phyloP scores from a whole-genome alignment of 2,888 invertebrate species.

The Parnassius orleans region DNA sequence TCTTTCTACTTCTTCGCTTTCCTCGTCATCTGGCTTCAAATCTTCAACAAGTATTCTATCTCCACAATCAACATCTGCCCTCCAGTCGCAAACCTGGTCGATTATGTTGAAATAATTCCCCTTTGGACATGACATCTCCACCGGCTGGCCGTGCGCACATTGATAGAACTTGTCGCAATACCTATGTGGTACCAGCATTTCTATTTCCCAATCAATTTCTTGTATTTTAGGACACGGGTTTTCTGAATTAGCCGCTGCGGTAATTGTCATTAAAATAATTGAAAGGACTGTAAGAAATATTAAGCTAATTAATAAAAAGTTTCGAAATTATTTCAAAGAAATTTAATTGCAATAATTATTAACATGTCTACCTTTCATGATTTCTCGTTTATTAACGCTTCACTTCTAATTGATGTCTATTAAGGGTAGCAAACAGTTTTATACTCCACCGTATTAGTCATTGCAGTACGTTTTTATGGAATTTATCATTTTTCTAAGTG shows the following conservation, averaged over 20 bases:
- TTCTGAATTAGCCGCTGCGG: not conserved
- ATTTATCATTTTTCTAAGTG: slow-evolving; percentile 12
- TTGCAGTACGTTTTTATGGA: not conserved
- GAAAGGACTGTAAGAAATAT: not conserved
- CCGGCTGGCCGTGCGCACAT: slow-evolving; percentile 83
- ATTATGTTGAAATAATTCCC: slow-evolving; percentile 80
- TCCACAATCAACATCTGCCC: slow-evolving; percentile 81
- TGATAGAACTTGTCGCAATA: slow-evolving; percentile 84
- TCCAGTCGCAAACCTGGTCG: slow-evolving; percentile 81
- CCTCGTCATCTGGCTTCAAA: not conserved
- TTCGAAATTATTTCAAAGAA: not conserved
- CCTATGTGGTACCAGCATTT: slow-evolving; percentile 77
- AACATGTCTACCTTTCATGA: slow-evolving; percentile 9
- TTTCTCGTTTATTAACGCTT: not conserved
- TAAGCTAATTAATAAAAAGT: not conserved
- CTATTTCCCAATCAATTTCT: slow-evolving; percentile 51
- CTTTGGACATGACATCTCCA: slow-evolving; percentile 79
- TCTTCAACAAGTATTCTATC: slow-evolving; percentile 47
- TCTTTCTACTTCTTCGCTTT: not conserved
- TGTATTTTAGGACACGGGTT: slow-evolving; percentile 35
- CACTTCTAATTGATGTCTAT: not conserved
- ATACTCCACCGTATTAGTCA: slow-evolving; percentile 6
- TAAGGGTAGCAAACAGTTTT: slow-evolving; percentile 3
- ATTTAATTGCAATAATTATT: not conserved
- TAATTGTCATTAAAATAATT: not conserved